A percentile compares a stretch with the other conserved stretches of the same genome.
Evolutionary conservation across 2,797 vertebrate species (phyloP).

Genomic region (Xenentodon cancila): DNA sequence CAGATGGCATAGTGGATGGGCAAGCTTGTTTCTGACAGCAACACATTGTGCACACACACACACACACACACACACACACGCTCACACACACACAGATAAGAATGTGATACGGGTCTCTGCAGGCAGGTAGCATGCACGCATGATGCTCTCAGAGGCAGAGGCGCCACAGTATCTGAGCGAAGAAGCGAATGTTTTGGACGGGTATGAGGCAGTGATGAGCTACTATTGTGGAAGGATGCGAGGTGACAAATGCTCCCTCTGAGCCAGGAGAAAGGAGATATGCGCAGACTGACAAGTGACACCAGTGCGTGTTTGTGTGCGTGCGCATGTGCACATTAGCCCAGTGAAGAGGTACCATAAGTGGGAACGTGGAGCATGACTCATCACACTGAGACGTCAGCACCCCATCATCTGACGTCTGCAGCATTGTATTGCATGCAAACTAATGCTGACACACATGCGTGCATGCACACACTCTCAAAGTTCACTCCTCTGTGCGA

Average conservation of each 20-base stretch:
- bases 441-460: constrained; percentile 22
- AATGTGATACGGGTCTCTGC: constrained; percentile 21
- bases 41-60: constrained; percentile 15
- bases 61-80: background rate
- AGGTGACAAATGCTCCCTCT: constrained; percentile 30
- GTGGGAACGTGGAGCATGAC: constrained; percentile 65
- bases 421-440: constrained; percentile 32
- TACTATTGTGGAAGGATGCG: constrained; percentile 40
- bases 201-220: constrained; percentile 16
- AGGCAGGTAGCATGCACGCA: constrained; percentile 13
- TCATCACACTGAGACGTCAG: constrained; percentile 78
- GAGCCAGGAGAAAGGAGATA: constrained; percentile 31
- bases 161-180: constrained; percentile 10
- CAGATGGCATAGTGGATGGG: constrained; percentile 46
- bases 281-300: constrained; percentile 45
- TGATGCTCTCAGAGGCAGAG: constrained; percentile 12
- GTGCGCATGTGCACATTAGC: background rate
- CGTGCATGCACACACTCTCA: constrained; percentile 27
- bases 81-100: background rate
- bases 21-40: constrained; percentile 36
- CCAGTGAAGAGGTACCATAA: constrained; percentile 23
- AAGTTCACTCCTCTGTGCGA: constrained; percentile 42
- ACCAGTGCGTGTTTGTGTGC: constrained; percentile 12
- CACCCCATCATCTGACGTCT: constrained; percentile 67
- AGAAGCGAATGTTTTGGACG: constrained; percentile 19